Evolutionary conservation across 2,797 vertebrate genomes (phyloP), one percentile per base, ranked within the genome.

Genomic region (Carduelis carduelis): DNA sequence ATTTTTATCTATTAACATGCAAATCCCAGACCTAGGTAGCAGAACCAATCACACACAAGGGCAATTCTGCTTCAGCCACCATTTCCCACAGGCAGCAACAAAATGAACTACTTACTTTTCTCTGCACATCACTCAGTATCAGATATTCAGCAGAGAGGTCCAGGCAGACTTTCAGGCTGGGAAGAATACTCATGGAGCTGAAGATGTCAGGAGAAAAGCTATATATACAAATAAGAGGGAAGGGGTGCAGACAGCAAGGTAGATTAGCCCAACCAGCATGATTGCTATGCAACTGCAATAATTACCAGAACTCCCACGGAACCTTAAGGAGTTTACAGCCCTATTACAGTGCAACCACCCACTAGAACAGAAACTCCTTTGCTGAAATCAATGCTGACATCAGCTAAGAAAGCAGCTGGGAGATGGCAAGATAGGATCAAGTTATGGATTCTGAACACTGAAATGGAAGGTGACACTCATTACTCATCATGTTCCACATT

Each of bases 161-260:
- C 97, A 99, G 96, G 88, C 98, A 99, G 78, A 99, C 99, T 97
- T 99, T 99, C 90, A 99, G 98, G 94, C 98, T 99, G 32, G 99
- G 99, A 87, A 97, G 98, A 77, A 99, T 97, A 53, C 86, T 98
- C 97, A 97, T 97, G 27, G 98, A 98, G 97, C 98, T 99, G 90
- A 99, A 98, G 28, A 99, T 98, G 96, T 99, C 99, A 68, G 99
- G 99, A 72, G 98, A 99, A 97, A 99, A 99, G 71, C 99, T 99
- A 76, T 37, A 91, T 22, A 26, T 61, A 39, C 81, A 80, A 86
- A 71, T 16, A 83, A 63, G 59, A 63, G 27, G 26, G 12, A 37
- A 20, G 30, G 22, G n/a, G 34, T 52, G 7, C 72, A 90, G 50
- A 65, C 93, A 82, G 23, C 10, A 76, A 81, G 22, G n/a, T 4